Evolutionary conservation across 2,797 vertebrate species (phyloP), one percentile per base, ranked within the genome.

Genomic region (Chelon auratus): DNA sequence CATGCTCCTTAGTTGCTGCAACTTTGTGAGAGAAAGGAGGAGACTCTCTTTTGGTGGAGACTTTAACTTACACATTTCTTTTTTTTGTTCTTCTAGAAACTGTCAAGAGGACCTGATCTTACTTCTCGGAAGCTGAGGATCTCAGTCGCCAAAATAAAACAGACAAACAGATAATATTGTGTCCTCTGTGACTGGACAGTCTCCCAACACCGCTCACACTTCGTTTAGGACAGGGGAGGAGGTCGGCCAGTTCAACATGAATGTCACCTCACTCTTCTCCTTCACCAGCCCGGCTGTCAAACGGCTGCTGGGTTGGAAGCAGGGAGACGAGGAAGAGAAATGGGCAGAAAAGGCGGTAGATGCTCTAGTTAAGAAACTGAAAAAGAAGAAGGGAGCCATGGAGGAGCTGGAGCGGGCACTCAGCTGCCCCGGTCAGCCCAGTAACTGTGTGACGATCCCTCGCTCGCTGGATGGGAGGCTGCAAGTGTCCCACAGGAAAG

Each of bases 301-400:
- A 82, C 95, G 97, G 58, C 95, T 99, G 67, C 92, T 99, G 79
- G 97, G 97, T 22, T 99, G 97, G 97, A 99, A 99, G 79, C 97
- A 99, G 89, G 97, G 97, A 0, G 97, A 99, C 0, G 97, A 99
- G 91, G 97, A 99, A 87, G 97, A 99, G 89, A 99, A 99, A 75
- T 99, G 97, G 97, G 97, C 97, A 0, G 97, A 99, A 85, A 99
- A 99, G 81, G 97, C 97, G 0, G 97, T 99, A 55, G 97, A 98
- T 5, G 96, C 96, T 0, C 85, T 98, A 83, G 97, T 98, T 66
- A 98, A 98, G 90, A 98, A 98, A 81, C 92, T 98, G 74, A 98
- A 98, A 92, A 98, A 98, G 90, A 98, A 98, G 77, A 97, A 97
- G 83, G 97, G 97, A 37, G 97, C 97, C 74, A 97, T 98, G 97